These are phyloP conservation scores for Micrasema minimum DNA, from an alignment of 1,140 invertebrate genomes.

Conservation along the genomic window DNA sequence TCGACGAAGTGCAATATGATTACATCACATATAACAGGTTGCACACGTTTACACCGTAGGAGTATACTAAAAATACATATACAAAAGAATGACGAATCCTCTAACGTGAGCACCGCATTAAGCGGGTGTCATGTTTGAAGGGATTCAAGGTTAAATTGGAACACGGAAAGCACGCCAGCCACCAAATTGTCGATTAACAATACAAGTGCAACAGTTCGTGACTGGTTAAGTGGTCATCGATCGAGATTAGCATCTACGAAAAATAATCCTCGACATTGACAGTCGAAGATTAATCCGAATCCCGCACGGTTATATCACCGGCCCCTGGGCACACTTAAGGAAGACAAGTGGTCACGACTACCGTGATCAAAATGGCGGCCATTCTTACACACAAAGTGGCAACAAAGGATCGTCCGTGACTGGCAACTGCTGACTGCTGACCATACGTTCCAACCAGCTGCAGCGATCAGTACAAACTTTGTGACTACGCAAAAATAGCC, in stretches of 20 bases:
- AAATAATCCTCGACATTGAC: slow-evolving; percentile 29
- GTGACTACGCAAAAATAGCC: no score
- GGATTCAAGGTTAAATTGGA: slow-evolving; percentile 6
- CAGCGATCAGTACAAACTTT: no score
- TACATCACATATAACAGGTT: no score
- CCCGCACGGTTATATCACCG: slow-evolving; percentile 22
- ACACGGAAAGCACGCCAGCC: slow-evolving; percentile 8
- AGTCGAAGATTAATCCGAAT: slow-evolving; percentile 31
- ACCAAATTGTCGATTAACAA: not conserved
- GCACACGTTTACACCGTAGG: no score
- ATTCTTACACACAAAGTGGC: slow-evolving; percentile 9
- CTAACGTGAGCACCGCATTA: not conserved
- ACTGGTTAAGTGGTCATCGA: not conserved
- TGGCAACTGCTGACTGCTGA: no score
- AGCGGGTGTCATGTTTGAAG: not conserved
- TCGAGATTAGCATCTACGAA: slow-evolving; percentile 24
- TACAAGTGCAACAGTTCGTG: slow-evolving; percentile 6
- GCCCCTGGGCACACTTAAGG: slow-evolving; percentile 10
- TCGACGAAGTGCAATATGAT: no score
- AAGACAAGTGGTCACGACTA: slow-evolving; percentile 35
- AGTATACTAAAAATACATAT: no score
- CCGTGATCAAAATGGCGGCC: slow-evolving; percentile 23
- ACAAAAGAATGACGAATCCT: no score
- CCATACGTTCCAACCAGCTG: not conserved
- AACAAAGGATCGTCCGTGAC: slow-evolving; percentile 11